phyloP scores from a whole-genome alignment of 2,113 vertebrate species.

The Thymallus thymallus region DNA sequence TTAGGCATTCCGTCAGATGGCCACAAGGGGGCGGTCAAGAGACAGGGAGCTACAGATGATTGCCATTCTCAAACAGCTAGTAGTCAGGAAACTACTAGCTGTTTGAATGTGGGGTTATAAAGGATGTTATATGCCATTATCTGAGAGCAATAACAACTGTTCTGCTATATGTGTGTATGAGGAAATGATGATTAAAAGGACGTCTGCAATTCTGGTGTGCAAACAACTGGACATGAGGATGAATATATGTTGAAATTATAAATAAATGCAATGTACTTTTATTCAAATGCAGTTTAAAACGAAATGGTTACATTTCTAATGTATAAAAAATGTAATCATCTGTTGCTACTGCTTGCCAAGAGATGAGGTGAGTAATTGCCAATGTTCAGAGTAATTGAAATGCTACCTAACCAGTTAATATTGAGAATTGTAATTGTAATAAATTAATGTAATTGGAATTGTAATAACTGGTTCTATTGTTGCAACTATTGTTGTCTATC shows the following conservation, averaged over 20 bases:
- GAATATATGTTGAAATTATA: constrained; percentile 28
- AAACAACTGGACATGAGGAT: constrained; percentile 44
- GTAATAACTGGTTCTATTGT: not conserved
- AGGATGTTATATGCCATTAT: constrained; percentile 54
- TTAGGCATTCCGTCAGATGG: constrained; percentile 17
- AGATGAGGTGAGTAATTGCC: no score
- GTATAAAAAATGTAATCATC: constrained; percentile 48
- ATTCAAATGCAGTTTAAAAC: constrained; percentile 40
- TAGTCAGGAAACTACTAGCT: constrained; percentile 25
- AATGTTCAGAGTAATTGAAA: constrained; percentile 27
- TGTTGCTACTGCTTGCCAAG: constrained; percentile 23
- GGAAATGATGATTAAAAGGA: constrained; percentile 25
- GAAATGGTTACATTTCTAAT: constrained; percentile 49
- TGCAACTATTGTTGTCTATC: no score
- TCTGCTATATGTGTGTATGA: constrained; percentile 26
- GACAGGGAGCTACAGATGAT: constrained; percentile 38
- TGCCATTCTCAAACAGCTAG: not conserved
- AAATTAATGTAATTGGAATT: no score
- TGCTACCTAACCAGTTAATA: constrained; percentile 11
- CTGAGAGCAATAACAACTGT: constrained; percentile 44
- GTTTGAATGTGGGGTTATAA: constrained; percentile 46
- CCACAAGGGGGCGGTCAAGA: constrained; percentile 75
- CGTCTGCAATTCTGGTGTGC: constrained; percentile 46
- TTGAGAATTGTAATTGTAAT: constrained; percentile 7
- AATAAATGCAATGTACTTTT: constrained; percentile 51